A percentile compares a stretch with the other conserved stretches of the same genome.
Evolutionary conservation across 2,797 vertebrate genomes (phyloP).

Genomic region (Steatocranus sp.): DNA sequence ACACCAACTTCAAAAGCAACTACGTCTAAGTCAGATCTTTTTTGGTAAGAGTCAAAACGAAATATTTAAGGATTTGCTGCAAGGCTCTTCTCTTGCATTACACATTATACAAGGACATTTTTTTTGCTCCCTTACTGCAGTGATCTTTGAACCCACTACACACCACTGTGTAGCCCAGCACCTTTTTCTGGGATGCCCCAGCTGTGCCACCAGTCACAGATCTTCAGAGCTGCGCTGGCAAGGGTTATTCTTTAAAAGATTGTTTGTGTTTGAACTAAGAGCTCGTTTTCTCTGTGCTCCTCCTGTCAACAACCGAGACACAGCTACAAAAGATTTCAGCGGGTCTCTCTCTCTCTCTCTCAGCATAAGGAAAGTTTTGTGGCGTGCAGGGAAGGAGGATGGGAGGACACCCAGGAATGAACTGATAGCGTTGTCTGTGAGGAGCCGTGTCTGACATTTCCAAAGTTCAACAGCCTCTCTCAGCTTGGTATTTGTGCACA

Average conservation of each 20-base stretch:
- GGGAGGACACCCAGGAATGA: slow-evolving; percentile 44
- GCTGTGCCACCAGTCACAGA: background rate
- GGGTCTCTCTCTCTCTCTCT: slow-evolving; percentile 30
- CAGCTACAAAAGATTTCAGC: slow-evolving; percentile 57
- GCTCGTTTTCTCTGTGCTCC: slow-evolving; percentile 1
- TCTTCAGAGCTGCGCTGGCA: background rate
- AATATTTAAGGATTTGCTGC: background rate
- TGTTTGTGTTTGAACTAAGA: slow-evolving; percentile 31
- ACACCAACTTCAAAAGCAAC: background rate
- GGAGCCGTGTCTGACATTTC: slow-evolving; percentile 70
- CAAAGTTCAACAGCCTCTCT: slow-evolving; percentile 76
- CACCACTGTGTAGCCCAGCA: background rate
- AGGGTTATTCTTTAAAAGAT: slow-evolving; percentile 18
- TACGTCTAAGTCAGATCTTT: background rate
- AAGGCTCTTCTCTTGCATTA: background rate
- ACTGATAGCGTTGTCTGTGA: slow-evolving; percentile 46
- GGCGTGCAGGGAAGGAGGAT: slow-evolving; percentile 9
- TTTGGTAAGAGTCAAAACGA: background rate
- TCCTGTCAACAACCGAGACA: background rate
- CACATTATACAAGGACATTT: background rate
- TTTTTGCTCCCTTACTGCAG: background rate
- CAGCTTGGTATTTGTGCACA: slow-evolving; percentile 70
- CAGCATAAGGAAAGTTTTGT: slow-evolving; percentile 41
- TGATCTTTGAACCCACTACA: background rate
- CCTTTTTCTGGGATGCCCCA: background rate